A percentile compares a stretch with the other conserved stretches of the same genome.
These are phyloP conservation scores for Cotesia vestalis DNA, from an alignment of 1,140 invertebrate genomes.

Conservation along the genomic window DNA sequence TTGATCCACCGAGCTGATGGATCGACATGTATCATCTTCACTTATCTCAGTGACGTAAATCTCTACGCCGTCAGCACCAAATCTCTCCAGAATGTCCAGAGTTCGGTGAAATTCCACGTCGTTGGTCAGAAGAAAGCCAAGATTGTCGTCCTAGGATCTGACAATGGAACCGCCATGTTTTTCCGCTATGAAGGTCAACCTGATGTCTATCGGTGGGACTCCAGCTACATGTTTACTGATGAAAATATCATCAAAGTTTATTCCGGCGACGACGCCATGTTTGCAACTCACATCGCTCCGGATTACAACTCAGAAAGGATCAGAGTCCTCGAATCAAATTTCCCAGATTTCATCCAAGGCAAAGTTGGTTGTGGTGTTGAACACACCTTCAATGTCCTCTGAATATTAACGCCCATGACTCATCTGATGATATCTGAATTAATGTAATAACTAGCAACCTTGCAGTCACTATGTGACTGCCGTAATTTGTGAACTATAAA, in stretches of 20 bases:
- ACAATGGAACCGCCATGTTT: constrained; percentile 70
- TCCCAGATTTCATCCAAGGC: constrained; percentile 71
- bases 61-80: constrained; percentile 69
- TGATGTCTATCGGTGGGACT: constrained; percentile 66
- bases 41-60: constrained; percentile 67
- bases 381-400: constrained; percentile 66
- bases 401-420: constrained; percentile 41
- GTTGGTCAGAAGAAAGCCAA: constrained; percentile 66
- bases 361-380: constrained; percentile 70
- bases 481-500: too few species aligned
- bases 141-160: constrained; percentile 71
- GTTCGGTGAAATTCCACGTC: constrained; percentile 66
- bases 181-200: constrained; percentile 65
- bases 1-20: constrained; percentile 65
- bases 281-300: constrained; percentile 69
- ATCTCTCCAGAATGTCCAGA: constrained; percentile 65
- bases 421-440: too few species aligned
- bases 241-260: constrained; percentile 66
- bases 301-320: constrained; percentile 68
- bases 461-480: too few species aligned
- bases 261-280: constrained; percentile 61
- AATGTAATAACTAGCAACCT: too few species aligned
- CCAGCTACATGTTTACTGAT: constrained; percentile 45
- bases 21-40: constrained; percentile 67
- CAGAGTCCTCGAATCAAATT: constrained; percentile 71